Percentiles rank a stretch among this genome's conserved stretches.
phyloP scores from a whole-genome alignment of 2,113 vertebrate genomes.

The Dipodomys stephensi region DNA sequence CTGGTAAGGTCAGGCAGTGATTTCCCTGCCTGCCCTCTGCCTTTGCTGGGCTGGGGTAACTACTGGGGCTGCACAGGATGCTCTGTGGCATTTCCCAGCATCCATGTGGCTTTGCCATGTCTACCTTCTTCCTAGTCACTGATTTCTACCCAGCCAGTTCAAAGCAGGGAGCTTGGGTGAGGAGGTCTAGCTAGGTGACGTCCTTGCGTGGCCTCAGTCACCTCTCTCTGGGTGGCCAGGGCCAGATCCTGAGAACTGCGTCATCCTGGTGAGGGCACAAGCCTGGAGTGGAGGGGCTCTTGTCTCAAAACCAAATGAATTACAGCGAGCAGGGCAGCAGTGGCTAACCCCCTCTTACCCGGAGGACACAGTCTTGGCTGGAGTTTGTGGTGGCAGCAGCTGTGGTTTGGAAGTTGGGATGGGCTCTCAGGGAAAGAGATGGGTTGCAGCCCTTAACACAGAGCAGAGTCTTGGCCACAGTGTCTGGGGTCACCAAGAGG shows the following conservation, averaged over 20 bases:
- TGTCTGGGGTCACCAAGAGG: neutral
- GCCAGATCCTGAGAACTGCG: neutral
- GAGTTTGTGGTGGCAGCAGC: neutral
- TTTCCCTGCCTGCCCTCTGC: no score
- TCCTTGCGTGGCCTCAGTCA: slow-evolving; percentile 56
- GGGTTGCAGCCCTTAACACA: neutral
- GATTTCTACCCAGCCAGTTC: neutral
- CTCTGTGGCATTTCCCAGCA: no score
- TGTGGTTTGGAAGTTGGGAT: neutral
- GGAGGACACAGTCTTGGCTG: neutral
- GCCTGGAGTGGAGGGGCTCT: neutral
- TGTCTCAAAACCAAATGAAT: slow-evolving; percentile 30
- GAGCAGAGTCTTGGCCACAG: neutral
- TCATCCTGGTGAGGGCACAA: neutral
- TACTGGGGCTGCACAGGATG: neutral
- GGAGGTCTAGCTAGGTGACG: slow-evolving; percentile 55
- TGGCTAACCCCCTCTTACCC: neutral
- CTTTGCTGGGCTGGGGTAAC: neutral
- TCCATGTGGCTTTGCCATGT: rapidly evolving
- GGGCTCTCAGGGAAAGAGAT: neutral
- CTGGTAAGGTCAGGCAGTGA: no score
- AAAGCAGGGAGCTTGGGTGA: neutral
- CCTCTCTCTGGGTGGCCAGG: slow-evolving; percentile 29
- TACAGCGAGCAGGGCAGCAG: neutral
- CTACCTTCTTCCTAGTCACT: no score